phyloP scores from a whole-genome alignment of 2,113 vertebrate species.

The Charina bottae region DNA sequence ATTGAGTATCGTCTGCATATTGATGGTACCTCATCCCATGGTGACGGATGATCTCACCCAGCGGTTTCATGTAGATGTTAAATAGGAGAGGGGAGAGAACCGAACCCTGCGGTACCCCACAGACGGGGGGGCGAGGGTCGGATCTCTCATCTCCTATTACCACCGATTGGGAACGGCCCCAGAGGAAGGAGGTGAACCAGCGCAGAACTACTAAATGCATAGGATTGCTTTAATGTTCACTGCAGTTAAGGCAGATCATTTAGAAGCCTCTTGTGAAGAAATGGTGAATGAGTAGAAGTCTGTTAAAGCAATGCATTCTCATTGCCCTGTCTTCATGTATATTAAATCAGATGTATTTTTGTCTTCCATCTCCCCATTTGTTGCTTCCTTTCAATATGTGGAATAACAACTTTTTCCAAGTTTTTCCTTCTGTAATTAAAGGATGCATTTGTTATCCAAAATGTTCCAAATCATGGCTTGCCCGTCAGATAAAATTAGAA shows the following conservation, averaged over 20 bases:
- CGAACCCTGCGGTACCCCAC: no score
- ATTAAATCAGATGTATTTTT: neutral
- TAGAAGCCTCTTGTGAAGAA: neutral
- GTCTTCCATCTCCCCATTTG: neutral
- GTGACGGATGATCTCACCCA: no score
- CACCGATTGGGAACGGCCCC: no score
- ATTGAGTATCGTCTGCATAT: no score
- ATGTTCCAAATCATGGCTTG: neutral
- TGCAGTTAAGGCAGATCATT: neutral
- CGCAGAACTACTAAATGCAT: no score
- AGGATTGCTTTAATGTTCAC: neutral
- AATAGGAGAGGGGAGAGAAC: no score
- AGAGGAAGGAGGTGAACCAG: no score
- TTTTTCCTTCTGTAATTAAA: constrained; percentile 3
- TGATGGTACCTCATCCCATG: no score
- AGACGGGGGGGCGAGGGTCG: no score
- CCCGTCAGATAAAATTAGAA: constrained; percentile 24
- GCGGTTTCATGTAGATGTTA: no score
- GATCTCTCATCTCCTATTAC: no score
- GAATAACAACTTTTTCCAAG: constrained; percentile 2
- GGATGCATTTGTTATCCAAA: constrained; percentile 3
- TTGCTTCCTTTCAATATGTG: neutral
- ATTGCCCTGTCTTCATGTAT: neutral
- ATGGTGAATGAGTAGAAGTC: neutral
- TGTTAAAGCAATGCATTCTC: neutral